Conservation (phyloP, 1,140 invertebrate species). For the Protaetia brevitarsis region DNA sequence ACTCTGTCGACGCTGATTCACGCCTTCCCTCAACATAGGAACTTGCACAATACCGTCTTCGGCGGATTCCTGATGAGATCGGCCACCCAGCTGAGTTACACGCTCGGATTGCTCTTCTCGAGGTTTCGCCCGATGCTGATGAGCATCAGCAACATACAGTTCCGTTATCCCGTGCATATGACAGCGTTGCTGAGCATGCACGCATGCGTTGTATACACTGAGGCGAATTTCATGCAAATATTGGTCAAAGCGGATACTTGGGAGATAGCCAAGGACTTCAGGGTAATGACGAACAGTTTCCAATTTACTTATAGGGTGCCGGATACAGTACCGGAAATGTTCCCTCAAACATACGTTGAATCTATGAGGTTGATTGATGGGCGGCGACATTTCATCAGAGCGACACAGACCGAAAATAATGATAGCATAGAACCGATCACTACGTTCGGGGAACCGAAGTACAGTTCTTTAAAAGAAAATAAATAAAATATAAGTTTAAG, state of each 20-base stretch:
- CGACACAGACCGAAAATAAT: too few species aligned
- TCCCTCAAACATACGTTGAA: constrained; percentile 71
- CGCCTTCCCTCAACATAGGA: constrained; percentile 70
- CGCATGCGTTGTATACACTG: constrained; percentile 68
- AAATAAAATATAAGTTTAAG: too few species aligned
- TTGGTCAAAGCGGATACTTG: constrained; percentile 67
- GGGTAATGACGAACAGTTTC: constrained; percentile 71
- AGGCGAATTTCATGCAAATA: constrained; percentile 61
- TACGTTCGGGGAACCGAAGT: too few species aligned
- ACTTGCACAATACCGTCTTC: constrained; percentile 80
- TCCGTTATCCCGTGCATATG: constrained; percentile 67
- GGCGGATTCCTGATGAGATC: constrained; percentile 79
- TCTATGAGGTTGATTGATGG: constrained; percentile 72
- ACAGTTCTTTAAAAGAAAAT: too few species aligned
- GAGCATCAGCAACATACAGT: constrained; percentile 71
- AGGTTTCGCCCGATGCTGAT: constrained; percentile 59
- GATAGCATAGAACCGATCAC: too few species aligned
- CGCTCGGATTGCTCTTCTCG: constrained; percentile 60
- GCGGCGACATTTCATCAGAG: too few species aligned
- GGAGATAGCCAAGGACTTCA: constrained; percentile 56
- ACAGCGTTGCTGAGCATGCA: constrained; percentile 70
- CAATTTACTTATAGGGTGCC: constrained; percentile 67
- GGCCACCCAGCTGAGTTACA: constrained; percentile 72
- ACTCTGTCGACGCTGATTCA: constrained; percentile 61
- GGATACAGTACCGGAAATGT: constrained; percentile 55